Percentiles rank a stretch among this genome's conserved stretches.
phyloP scores from a whole-genome alignment of 2,888 invertebrate genomes.

The Phyto melanocephala region DNA sequence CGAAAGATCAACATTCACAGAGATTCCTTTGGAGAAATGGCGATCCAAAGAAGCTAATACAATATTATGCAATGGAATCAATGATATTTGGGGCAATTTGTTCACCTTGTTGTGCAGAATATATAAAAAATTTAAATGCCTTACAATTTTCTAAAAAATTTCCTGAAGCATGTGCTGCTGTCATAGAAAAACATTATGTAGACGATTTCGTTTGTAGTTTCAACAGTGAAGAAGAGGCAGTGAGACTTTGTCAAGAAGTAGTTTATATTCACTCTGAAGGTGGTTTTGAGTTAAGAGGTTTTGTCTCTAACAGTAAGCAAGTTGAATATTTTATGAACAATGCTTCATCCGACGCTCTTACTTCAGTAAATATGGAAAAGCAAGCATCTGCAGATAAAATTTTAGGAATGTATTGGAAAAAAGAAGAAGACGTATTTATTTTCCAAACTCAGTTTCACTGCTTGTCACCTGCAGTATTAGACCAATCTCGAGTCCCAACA shows the following conservation, averaged over 20 bases:
- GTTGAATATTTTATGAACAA: not conserved
- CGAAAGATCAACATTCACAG: not conserved
- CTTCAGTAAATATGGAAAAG: not conserved
- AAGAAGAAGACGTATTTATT: not conserved
- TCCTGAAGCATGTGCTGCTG: not conserved
- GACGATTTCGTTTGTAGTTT: not conserved
- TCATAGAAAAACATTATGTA: not conserved
- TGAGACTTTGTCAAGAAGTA: not conserved
- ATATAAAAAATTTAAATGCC: constrained; percentile 70
- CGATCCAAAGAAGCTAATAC: not conserved
- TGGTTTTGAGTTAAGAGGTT: not conserved
- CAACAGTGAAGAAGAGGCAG: not conserved
- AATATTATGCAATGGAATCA: constrained; percentile 34
- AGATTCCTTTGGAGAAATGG: not conserved
- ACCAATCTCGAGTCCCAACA: not conserved
- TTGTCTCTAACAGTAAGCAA: not conserved
- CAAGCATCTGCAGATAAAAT: not conserved
- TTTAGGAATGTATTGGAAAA: not conserved
- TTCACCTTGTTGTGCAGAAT: constrained; percentile 69
- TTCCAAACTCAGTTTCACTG: not conserved
- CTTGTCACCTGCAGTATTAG: not conserved
- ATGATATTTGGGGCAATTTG: constrained; percentile 59
- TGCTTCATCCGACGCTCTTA: not conserved
- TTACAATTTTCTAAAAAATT: not conserved
- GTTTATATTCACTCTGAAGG: not conserved